phyloP scores from a whole-genome alignment of 1,140 invertebrate genomes.

The Drosophila bocqueti region DNA sequence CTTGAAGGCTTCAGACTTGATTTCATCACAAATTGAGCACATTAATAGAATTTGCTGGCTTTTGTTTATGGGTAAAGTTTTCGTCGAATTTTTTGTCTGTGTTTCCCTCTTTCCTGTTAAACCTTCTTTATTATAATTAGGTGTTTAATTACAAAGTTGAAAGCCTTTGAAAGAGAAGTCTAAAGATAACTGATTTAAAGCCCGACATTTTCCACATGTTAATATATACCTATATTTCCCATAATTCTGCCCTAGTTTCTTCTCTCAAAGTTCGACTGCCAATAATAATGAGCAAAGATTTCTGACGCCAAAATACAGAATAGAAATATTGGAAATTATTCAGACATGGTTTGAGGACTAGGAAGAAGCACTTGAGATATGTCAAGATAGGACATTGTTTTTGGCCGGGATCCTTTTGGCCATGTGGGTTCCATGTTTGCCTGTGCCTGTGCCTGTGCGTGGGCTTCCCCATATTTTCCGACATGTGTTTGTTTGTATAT shows the following conservation, averaged over 20 bases:
- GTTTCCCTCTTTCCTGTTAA: slow-evolving; percentile 10
- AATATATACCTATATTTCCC: slow-evolving; percentile 3
- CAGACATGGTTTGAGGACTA: slow-evolving; percentile 31
- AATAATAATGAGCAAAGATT: slow-evolving; percentile 79
- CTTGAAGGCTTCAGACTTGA: slow-evolving; percentile 50
- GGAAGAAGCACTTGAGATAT: slow-evolving; percentile 40
- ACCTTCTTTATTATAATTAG: slow-evolving; percentile 51
- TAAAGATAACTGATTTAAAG: background rate
- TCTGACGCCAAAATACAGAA: slow-evolving; percentile 57
- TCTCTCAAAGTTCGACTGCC: slow-evolving; percentile 51
- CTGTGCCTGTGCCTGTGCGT: slow-evolving; percentile 15
- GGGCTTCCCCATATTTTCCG: slow-evolving; percentile 27
- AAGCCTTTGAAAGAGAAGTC: background rate
- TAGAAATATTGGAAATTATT: slow-evolving; percentile 67
- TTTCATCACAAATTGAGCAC: slow-evolving; percentile 57
- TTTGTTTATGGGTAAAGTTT: slow-evolving; percentile 53
- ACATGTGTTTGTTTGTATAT: slow-evolving; percentile 46
- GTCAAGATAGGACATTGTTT: slow-evolving; percentile 57
- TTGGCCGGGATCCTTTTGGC: slow-evolving; percentile 52
- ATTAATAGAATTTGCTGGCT: slow-evolving; percentile 55
- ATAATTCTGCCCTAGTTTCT: slow-evolving; percentile 26
- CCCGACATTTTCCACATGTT: slow-evolving; percentile 8
- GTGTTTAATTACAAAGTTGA: slow-evolving; percentile 49
- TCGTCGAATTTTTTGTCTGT: background rate
- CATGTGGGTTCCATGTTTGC: slow-evolving; percentile 33